phyloP scores from a whole-genome alignment of 92 coral and sea anemone species.

The Porites rus region DNA sequence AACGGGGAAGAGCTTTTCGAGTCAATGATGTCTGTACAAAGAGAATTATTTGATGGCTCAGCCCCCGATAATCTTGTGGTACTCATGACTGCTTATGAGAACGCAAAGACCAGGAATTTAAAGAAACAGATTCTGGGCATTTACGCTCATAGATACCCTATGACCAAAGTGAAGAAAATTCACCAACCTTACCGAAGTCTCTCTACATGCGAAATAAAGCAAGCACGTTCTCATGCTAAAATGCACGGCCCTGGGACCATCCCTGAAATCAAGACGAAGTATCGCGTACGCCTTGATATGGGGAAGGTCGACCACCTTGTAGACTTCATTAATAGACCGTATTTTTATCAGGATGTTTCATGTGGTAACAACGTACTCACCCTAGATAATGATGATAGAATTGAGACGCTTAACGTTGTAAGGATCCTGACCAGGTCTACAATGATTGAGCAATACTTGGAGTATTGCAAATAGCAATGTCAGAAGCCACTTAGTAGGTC shows the following conservation, averaged over 20 bases:
- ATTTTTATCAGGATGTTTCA: conserved; percentile 44
- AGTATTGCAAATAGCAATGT: conserved; percentile 52
- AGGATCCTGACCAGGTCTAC: conserved; percentile 56
- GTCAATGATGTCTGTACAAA: conserved; percentile 5
- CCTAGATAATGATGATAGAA: conserved; percentile 44
- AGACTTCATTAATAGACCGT: conserved; percentile 37
- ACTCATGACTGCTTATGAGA: conserved; percentile 58
- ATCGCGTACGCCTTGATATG: conserved; percentile 54
- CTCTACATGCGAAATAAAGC: conserved; percentile 63
- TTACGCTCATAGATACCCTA: conserved; percentile 58
- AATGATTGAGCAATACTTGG: conserved; percentile 54
- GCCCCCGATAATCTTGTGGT: conserved; percentile 52
- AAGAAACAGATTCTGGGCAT: conserved; percentile 57
- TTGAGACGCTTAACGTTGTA: conserved; percentile 57
- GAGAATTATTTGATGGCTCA: conserved; percentile 25
- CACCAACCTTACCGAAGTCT: conserved; percentile 59
- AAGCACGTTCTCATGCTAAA: conserved; percentile 64
- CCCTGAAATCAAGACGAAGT: conserved; percentile 38
- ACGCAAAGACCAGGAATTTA: conserved; percentile 53
- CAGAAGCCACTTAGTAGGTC: conserved; percentile 55
- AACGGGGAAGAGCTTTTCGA: conserved; percentile 53
- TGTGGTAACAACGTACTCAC: conserved; percentile 27
- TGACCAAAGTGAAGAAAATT: conserved; percentile 38
- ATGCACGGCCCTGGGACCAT: conserved; percentile 43
- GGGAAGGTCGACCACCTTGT: conserved; percentile 43